Evolutionary conservation across 2,113 vertebrate species (phyloP).

Genomic region (Muntiacus reevesi): DNA sequence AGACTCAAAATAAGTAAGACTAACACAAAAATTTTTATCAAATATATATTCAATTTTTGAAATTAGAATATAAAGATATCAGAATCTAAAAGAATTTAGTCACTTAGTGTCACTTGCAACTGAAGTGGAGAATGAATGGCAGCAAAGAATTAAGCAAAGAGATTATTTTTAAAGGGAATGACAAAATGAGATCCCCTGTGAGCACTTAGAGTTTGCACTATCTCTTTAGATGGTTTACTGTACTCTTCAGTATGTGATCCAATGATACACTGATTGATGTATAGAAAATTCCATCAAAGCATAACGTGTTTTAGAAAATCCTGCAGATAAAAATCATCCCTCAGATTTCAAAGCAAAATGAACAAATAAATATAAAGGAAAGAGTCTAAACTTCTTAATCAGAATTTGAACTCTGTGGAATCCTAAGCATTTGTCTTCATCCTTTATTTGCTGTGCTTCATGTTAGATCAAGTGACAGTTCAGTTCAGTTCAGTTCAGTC

Average conservation of each 20-base stretch:
- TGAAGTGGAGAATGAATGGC: neutral
- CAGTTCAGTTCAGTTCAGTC: neutral
- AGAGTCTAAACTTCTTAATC: neutral
- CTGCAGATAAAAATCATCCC: neutral
- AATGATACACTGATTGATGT: neutral
- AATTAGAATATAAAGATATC: slow-evolving; percentile 19
- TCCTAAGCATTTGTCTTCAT: neutral
- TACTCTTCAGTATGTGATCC: neutral
- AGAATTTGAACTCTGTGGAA: neutral
- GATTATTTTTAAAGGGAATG: slow-evolving; percentile 25
- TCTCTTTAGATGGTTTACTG: neutral
- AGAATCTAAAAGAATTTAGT: neutral
- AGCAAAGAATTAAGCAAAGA: neutral
- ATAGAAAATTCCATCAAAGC: neutral
- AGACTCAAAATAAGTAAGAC: slow-evolving; percentile 33
- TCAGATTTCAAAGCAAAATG: neutral
- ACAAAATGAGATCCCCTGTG: neutral
- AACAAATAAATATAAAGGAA: neutral
- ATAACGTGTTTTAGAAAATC: neutral
- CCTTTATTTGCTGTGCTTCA: neutral
- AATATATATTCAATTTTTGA: neutral
- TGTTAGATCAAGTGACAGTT: neutral
- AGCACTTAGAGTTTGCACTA: neutral
- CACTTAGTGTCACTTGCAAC: neutral
- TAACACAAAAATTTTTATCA: neutral